These are phyloP conservation scores for Sycophaga agraensis DNA, from an alignment of 1,140 invertebrate species.

Conservation along the genomic window DNA sequence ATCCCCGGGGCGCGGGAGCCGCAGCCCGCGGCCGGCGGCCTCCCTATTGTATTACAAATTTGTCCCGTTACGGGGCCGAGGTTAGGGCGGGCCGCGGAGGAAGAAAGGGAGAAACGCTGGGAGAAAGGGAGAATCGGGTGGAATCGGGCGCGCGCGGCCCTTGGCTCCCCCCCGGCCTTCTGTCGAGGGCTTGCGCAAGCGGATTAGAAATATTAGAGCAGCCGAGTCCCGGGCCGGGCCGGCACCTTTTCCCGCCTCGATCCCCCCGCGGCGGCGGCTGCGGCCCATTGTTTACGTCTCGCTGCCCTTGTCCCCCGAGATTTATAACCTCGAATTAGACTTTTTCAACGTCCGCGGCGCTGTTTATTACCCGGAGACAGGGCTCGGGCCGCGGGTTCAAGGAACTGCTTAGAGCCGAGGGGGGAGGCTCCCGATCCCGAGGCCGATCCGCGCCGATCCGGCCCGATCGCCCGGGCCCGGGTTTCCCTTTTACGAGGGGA, in stretches of 20 bases:
- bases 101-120: background rate
- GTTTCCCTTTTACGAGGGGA: too few species aligned
- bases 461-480: too few species aligned
- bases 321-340: slow-evolving; percentile 30
- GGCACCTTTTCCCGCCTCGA: background rate
- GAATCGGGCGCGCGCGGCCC: too few species aligned
- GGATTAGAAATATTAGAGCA: slow-evolving; percentile 28
- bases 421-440: slow-evolving; percentile 16
- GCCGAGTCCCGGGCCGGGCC: too few species aligned
- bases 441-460: too few species aligned
- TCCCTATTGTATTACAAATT: slow-evolving; percentile 31
- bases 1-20: slow-evolving; percentile 2
- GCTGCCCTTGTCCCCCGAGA: slow-evolving; percentile 24
- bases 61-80: slow-evolving; percentile 29
- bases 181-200: slow-evolving; percentile 18
- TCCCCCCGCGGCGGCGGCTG: background rate
- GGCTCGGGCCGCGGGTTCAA: slow-evolving; percentile 20
- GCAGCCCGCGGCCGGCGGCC: too few species aligned
- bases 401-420: slow-evolving; percentile 21
- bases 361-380: slow-evolving; percentile 30
- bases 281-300: slow-evolving; percentile 29
- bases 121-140: background rate
- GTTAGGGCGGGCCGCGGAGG: too few species aligned
- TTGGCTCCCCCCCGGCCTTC: too few species aligned
- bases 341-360: slow-evolving; percentile 26